Evolutionary conservation across 2,888 invertebrate genomes (phyloP), one percentile per base, ranked within the genome.

Genomic region (Baccha elongata): DNA sequence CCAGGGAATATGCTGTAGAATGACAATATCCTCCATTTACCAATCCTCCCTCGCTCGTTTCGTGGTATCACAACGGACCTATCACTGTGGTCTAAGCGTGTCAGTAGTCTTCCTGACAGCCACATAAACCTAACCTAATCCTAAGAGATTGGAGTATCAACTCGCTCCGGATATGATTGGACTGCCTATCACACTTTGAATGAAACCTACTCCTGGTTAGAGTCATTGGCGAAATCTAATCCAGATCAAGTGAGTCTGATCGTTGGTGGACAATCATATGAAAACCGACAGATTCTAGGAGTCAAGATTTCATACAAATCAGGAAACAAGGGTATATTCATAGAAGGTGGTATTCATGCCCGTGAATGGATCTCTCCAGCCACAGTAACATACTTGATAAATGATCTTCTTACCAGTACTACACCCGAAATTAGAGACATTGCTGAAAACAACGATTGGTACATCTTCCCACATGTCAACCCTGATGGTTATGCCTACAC

Each of bases 331-430:
- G 92, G 92, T 1, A 89, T 94, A 62, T 92, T 93, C 64, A 88
- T 93, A 78, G 94, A 94, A 88, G 93, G 90, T 19, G 93, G 93
- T 21, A 94, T 95, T 85, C 93, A 95, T 80, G 95, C 93, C 0
- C 93, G 96, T 50, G 97, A 97, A 89, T 97, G 95, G 95, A 92
- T 95, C 6, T 92, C 93, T 0, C 93, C 95, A 0, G 94, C 94
- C 0, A 92, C 94, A 0, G 88, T 93, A 0, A 93, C 94, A 0
- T 95, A 93, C 85, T 89, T 94, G 1, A 89, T 93, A 3, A 92
- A 94, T 81, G 92, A 94, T 87, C 88, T 95, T 1, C 88, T 94
- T 1, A 92, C 91, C 55, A 93, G 93, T 15, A 88, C 91, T 0
- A 90, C 89, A 0, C 91, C 91, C 3, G 91, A 91, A 3, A 89